phyloP scores from a whole-genome alignment of 2,797 vertebrate genomes.

The Synanceia verrucosa region DNA sequence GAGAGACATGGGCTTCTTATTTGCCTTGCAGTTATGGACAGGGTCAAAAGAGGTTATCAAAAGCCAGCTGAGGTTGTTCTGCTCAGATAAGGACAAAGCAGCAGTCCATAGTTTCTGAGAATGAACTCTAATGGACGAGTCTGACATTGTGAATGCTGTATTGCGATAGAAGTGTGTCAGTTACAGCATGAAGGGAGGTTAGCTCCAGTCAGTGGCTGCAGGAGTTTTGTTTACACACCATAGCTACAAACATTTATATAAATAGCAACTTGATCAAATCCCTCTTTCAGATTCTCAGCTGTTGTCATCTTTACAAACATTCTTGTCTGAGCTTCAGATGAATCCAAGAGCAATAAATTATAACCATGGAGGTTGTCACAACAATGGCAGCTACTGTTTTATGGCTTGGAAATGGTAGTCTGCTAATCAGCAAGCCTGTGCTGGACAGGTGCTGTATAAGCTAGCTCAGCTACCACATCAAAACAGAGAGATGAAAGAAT shows the following conservation, averaged over 20 bases:
- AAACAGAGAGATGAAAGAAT: constrained; percentile 26
- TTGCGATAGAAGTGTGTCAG: constrained; percentile 16
- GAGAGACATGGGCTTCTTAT: constrained; percentile 47
- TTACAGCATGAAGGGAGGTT: constrained; percentile 43
- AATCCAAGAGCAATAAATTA: constrained; percentile 21
- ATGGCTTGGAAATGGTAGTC: constrained; percentile 5
- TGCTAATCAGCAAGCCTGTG: constrained; percentile 42
- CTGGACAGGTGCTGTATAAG: constrained; percentile 34
- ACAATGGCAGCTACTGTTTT: constrained; percentile 42
- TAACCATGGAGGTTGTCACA: constrained; percentile 19
- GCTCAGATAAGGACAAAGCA: constrained; percentile 33
- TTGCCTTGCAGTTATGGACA: constrained; percentile 43
- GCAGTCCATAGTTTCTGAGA: neutral
- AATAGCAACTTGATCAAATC: constrained; percentile 45
- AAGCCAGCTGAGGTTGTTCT: constrained; percentile 44
- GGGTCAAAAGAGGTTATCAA: constrained; percentile 52
- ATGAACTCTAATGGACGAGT: constrained; percentile 16
- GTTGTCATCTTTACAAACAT: constrained; percentile 32
- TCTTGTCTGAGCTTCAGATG: constrained; percentile 16
- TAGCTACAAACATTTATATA: constrained; percentile 40
- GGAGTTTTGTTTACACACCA: constrained; percentile 41
- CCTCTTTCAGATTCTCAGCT: constrained; percentile 48
- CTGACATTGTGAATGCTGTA: constrained; percentile 32
- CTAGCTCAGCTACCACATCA: constrained; percentile 23
- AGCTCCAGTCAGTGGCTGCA: constrained; percentile 23